Evolutionary conservation across 92 coral and sea anemone species (phyloP).

Genomic region (Hydrozoanthus gracilis): DNA sequence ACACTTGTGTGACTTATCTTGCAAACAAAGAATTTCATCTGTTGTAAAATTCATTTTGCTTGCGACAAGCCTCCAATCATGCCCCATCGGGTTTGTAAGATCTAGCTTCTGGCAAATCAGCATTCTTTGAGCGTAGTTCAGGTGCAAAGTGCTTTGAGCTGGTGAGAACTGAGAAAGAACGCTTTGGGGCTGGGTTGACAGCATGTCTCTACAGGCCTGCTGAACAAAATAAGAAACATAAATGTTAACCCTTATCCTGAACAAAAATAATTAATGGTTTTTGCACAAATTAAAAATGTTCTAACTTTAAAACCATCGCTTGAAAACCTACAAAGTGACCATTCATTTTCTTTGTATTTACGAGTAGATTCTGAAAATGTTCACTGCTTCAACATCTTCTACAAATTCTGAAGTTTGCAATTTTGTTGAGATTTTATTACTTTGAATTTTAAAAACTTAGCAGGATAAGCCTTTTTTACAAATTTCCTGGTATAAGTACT

Average conservation of each 20-base stretch:
- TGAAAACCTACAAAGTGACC: no score
- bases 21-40: slow-evolving; percentile 67
- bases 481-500: no score
- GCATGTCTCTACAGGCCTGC: neutral
- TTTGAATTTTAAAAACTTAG: no score
- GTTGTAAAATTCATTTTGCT: slow-evolving; percentile 73
- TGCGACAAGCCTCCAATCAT: slow-evolving; percentile 90
- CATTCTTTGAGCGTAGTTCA: slow-evolving; percentile 55
- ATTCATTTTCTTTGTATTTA: no score
- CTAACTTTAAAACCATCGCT: no score
- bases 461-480: no score
- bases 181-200: neutral
- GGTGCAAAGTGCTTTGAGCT: slow-evolving; percentile 9
- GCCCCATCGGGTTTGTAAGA: slow-evolving; percentile 53
- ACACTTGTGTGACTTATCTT: slow-evolving; percentile 62
- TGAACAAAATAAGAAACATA: neutral
- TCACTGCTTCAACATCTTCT: no score
- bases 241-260: neutral
- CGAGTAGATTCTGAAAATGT: no score
- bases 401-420: no score
- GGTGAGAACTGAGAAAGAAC: neutral
- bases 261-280: neutral
- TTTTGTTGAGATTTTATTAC: no score
- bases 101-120: slow-evolving; percentile 71
- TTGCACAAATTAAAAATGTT: no score